Conservation (phyloP, 2,797 vertebrate species). For the Eulemur coronatus region DNA sequence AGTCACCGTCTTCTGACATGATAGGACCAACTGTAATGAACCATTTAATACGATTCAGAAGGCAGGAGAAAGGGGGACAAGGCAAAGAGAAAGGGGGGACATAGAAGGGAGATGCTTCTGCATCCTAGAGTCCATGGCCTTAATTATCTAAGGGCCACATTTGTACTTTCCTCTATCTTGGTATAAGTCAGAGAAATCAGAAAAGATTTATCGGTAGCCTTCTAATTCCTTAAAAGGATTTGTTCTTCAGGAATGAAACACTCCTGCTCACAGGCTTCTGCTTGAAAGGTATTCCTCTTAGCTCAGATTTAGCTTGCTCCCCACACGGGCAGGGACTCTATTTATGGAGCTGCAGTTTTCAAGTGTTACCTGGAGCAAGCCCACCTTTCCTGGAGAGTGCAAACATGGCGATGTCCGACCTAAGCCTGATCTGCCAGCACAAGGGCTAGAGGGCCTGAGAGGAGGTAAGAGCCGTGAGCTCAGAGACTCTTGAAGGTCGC, state of each 20-base stretch:
- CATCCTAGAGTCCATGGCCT: not conserved
- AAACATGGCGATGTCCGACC: not conserved
- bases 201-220: not conserved
- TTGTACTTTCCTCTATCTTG: not conserved
- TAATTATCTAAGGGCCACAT: not conserved
- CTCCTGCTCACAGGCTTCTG: not conserved
- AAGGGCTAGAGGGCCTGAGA: not conserved
- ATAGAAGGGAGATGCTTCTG: not conserved
- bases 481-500: not conserved
- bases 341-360: slow-evolving; percentile 58
- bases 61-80: not conserved
- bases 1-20: slow-evolving; percentile 19
- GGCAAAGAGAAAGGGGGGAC: not conserved
- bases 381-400: slow-evolving; percentile 41
- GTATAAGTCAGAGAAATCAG: not conserved
- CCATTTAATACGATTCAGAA: slow-evolving; percentile 51
- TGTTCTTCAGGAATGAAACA: slow-evolving; percentile 22
- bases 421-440: not conserved
- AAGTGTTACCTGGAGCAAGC: slow-evolving; percentile 53
- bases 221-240: slow-evolving; percentile 59
- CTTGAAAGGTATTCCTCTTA: slow-evolving; percentile 51
- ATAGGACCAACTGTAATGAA: not conserved
- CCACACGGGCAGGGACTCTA: not conserved
- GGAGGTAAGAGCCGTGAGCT: not conserved
- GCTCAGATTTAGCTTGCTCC: slow-evolving; percentile 53